A percentile compares a stretch with the other conserved stretches of the same genome.
phyloP scores from a whole-genome alignment of 1,140 invertebrate species.

The Teleopsis dalmanni region DNA sequence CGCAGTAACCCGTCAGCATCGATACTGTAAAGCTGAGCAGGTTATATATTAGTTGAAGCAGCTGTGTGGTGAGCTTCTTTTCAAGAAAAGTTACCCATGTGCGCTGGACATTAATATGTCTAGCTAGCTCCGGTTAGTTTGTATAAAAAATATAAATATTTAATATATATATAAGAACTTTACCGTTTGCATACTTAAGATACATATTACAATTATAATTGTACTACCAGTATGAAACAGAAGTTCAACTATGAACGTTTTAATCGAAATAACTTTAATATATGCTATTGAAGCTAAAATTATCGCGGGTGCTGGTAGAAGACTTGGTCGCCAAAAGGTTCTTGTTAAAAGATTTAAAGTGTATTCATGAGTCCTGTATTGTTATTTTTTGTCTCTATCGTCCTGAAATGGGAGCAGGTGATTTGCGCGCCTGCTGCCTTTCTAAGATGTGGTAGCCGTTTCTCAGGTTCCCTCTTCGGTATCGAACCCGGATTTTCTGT shows the following conservation, averaged over 20 bases:
- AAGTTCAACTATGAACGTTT: slow-evolving; percentile 53
- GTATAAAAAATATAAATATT: too few species aligned
- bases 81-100: too few species aligned
- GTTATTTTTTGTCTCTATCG: slow-evolving; percentile 82
- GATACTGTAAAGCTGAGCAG: too few species aligned
- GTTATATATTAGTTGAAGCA: too few species aligned
- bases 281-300: slow-evolving; percentile 46
- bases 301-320: slow-evolving; percentile 72
- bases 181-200: too few species aligned
- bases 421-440: slow-evolving; percentile 78
- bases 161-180: too few species aligned
- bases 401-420: slow-evolving; percentile 39
- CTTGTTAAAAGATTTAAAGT: slow-evolving; percentile 84
- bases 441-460: slow-evolving; percentile 88
- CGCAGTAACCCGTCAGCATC: too few species aligned
- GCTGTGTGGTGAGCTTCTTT: too few species aligned
- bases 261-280: slow-evolving; percentile 72
- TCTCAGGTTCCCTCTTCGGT: slow-evolving; percentile 84
- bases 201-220: too few species aligned
- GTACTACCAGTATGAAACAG: slow-evolving; percentile 1
- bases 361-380: slow-evolving; percentile 76
- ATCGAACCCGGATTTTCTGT: slow-evolving; percentile 55
- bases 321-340: slow-evolving; percentile 86
- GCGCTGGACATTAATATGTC: too few species aligned
- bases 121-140: too few species aligned